Evolutionary conservation across 2,797 vertebrate species (phyloP), one percentile per base, ranked within the genome.

Genomic region (Choloepus didactylus): DNA sequence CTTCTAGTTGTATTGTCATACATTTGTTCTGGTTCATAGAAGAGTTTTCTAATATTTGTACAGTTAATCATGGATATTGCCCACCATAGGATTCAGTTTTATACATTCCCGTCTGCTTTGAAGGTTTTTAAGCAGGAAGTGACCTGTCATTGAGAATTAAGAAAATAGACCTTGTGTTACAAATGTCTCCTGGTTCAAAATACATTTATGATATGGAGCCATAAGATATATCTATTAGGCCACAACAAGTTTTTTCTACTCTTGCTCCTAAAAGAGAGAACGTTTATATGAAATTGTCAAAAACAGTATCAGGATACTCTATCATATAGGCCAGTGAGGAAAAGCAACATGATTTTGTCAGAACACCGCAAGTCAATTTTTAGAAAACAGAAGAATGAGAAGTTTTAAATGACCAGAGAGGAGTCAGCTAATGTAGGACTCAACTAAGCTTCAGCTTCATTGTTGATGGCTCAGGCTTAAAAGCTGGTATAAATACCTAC

Each of bases 121-220:
- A 35, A 35, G 35, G 54, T 44, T 92, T 84, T 85, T 67, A 93
- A 93, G 59, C 35, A 79, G 44, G 44, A 67, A 80, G n/a, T 92
- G 60, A 66, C 23, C 9, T 96, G 38, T 84, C 73, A 44, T 4
- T 94, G 66, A 91, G 46, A 66, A 82, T 75, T 77, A 77, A 76
- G 60, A 54, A 92, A 87, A 79, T 27, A n/a, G 72, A 73, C 35
- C 35, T 35, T 49, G 69, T 93, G 9, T 38, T 83, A 67, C 5
- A 51, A 60, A 56, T 90, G 44, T 54, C 59, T 92, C 35, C 62
- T 79, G 67, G 19, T 66, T 89, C 29, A 85, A 69, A 79, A 72
- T 49, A 80, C 56, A 86, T 88, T 80, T 41, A 46, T 76, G 54
- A 7, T 80, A 16, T n/a, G 8, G 87, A 84, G 25, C 60, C 41